These are phyloP conservation scores for Sarcophilus harrisii DNA, from an alignment of 2,797 vertebrate species.

Conservation along the genomic window DNA sequence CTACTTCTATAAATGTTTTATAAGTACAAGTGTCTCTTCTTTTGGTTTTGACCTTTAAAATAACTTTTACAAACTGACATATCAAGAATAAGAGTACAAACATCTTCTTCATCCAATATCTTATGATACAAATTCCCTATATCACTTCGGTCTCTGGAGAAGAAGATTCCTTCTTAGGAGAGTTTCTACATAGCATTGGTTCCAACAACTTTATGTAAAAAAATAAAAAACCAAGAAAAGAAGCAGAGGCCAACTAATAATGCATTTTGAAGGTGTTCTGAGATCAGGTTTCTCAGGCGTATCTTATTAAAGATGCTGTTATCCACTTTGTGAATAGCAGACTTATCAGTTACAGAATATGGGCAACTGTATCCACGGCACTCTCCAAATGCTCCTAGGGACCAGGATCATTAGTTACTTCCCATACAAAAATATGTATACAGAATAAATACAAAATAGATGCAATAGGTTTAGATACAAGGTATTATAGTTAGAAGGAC, in stretches of 20 bases:
- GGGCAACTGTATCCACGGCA: background rate
- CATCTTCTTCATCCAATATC: background rate
- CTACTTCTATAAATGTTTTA: background rate
- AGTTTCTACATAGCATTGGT: background rate
- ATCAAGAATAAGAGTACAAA: background rate
- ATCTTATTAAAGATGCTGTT: background rate
- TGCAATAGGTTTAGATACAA: background rate
- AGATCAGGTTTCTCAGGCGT: background rate
- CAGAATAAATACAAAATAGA: background rate
- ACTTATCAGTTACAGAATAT: background rate
- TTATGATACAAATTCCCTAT: background rate
- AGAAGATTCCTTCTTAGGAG: background rate
- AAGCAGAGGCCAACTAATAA: background rate
- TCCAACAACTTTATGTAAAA: background rate
- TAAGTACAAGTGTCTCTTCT: background rate
- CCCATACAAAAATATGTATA: background rate
- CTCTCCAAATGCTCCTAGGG: background rate
- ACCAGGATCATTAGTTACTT: background rate
- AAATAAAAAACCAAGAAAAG: background rate
- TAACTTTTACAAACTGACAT: background rate
- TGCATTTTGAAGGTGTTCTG: background rate
- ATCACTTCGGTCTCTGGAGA: background rate
- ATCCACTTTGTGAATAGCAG: background rate
- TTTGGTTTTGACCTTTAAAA: background rate
- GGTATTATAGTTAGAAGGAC: background rate